These are phyloP conservation scores for Hecatera dysodea DNA, from an alignment of 2,888 invertebrate species.

Conservation along the genomic window DNA sequence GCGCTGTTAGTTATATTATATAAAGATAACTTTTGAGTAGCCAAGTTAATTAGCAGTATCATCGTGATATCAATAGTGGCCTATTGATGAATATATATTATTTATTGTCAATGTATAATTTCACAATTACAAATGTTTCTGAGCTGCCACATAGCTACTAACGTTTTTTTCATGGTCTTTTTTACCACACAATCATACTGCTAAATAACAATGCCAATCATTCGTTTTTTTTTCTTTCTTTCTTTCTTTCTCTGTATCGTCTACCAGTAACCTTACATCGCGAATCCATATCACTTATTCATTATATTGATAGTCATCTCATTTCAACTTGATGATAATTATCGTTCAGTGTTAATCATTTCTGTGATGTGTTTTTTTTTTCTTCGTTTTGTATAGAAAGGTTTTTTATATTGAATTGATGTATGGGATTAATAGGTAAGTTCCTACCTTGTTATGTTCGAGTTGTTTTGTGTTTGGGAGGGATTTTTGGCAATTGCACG, in stretches of 20 bases:
- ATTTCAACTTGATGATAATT: conserved; percentile 76
- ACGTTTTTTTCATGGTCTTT: too few relatives aligned
- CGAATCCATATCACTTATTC: conserved; percentile 68
- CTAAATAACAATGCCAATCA: not conserved
- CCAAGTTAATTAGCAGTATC: too few relatives aligned
- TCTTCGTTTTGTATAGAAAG: conserved; percentile 58
- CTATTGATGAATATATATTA: too few relatives aligned
- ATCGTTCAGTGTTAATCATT: conserved; percentile 80
- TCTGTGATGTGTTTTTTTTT: conserved; percentile 72
- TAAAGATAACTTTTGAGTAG: too few relatives aligned
- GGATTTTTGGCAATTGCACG: not conserved
- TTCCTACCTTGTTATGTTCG: conserved; percentile 6
- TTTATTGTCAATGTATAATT: too few relatives aligned
- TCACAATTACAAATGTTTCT: too few relatives aligned
- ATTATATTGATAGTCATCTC: conserved; percentile 74
- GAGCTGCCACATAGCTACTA: too few relatives aligned
- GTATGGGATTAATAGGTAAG: conserved; percentile 28
- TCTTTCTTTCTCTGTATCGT: conserved; percentile 10
- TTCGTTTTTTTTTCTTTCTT: conserved; percentile 10
- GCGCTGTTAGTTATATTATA: too few relatives aligned
- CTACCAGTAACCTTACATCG: conserved; percentile 36
- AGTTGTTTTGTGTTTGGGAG: not conserved
- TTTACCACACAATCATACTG: not conserved
- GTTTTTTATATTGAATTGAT: conserved; percentile 60
- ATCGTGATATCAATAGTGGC: too few relatives aligned